A percentile compares a stretch with the other conserved stretches of the same genome.
phyloP scores from a whole-genome alignment of 2,797 vertebrate species.

The Sebastolobus alascanus region DNA sequence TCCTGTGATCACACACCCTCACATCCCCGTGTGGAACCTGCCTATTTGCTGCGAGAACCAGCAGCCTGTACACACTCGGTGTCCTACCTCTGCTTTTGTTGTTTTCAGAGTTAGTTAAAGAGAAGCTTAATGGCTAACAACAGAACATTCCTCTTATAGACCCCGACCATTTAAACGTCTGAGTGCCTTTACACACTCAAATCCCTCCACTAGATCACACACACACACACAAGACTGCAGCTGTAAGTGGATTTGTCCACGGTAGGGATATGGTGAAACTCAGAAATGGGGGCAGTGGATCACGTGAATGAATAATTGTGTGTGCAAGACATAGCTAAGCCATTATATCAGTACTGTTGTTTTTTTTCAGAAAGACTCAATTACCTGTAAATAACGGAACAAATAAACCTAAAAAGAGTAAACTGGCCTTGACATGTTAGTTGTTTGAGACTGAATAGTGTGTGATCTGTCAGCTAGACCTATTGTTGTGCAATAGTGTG shows the following conservation, averaged over 20 bases:
- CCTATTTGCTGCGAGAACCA: constrained; percentile 49
- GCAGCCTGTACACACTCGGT: not conserved
- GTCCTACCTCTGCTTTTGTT: constrained; percentile 4
- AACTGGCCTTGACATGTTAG: not conserved
- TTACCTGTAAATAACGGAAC: not conserved
- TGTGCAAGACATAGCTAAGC: not conserved
- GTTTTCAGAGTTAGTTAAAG: constrained; percentile 11
- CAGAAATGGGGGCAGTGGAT: constrained; percentile 40
- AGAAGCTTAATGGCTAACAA: constrained; percentile 29
- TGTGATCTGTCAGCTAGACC: not conserved
- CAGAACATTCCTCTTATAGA: constrained; percentile 49
- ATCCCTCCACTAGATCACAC: constrained; percentile 21
- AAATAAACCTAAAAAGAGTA: not conserved
- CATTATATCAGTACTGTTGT: not conserved
- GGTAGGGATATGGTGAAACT: constrained; percentile 23
- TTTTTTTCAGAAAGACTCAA: not conserved
- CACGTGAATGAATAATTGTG: constrained; percentile 24
- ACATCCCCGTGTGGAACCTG: constrained; percentile 61
- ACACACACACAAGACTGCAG: constrained; percentile 26
- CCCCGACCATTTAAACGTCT: constrained; percentile 35
- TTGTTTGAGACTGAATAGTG: not conserved
- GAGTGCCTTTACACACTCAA: constrained; percentile 39
- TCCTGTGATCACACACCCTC: constrained; percentile 32
- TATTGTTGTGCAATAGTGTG: constrained; percentile 3
- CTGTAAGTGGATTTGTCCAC: constrained; percentile 58